phyloP scores from a whole-genome alignment of 1,140 invertebrate species.

The Pachyrhynchus sulphureomaculatus region DNA sequence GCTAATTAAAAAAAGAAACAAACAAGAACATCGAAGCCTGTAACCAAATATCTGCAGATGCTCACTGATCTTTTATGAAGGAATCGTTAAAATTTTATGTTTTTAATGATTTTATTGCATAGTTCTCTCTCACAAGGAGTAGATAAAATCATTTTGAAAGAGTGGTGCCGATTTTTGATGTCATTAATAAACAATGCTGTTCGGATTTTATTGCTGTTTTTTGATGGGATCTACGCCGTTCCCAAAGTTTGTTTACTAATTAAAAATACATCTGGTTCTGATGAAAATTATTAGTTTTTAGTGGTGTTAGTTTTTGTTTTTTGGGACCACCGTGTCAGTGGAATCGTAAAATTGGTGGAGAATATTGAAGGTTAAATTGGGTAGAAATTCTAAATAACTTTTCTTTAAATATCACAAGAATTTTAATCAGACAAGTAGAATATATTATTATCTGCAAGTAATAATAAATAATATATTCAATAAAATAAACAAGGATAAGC shows the following conservation, averaged over 20 bases:
- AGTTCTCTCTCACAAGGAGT: slow-evolving; percentile 17
- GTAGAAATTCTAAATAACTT: too few species aligned
- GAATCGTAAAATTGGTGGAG: too few species aligned
- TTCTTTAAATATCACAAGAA: too few species aligned
- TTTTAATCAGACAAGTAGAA: too few species aligned
- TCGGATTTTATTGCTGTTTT: slow-evolving; percentile 25
- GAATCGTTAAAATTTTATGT: slow-evolving; percentile 32
- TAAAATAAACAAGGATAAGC: too few species aligned
- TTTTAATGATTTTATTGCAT: slow-evolving; percentile 31
- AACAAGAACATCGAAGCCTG: slow-evolving; percentile 22
- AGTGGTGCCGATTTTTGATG: slow-evolving; percentile 33
- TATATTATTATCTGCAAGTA: too few species aligned
- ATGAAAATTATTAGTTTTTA: background rate
- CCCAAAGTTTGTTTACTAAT: slow-evolving; percentile 28
- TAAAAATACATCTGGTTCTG: slow-evolving; percentile 27
- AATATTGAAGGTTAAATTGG: too few species aligned
- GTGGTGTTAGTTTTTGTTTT: too few species aligned
- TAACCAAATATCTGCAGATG: slow-evolving; percentile 27
- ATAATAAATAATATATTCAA: too few species aligned
- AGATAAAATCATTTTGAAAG: slow-evolving; percentile 18
- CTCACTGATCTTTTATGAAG: slow-evolving; percentile 25
- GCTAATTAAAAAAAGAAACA: slow-evolving; percentile 27
- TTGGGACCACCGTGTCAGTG: too few species aligned
- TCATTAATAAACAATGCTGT: slow-evolving; percentile 32
- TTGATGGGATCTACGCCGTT: slow-evolving; percentile 32